Percentiles rank a stretch among this genome's conserved stretches.
Evolutionary conservation across 1,140 invertebrate species (phyloP).

Genomic region (Drosophila kikkawai): DNA sequence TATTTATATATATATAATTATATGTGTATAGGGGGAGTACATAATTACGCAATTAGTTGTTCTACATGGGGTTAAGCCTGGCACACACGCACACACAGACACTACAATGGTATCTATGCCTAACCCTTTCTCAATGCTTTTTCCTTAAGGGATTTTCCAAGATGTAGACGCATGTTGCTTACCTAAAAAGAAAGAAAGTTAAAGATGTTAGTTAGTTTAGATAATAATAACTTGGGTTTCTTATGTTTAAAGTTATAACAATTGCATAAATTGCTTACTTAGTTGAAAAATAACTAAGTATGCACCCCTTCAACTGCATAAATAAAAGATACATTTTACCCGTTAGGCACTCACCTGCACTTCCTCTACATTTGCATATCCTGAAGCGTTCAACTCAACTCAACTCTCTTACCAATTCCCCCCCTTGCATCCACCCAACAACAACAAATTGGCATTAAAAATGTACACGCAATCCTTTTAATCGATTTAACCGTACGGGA

Average conservation of each 20-base stretch:
- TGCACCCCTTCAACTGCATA: background rate
- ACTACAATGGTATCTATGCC: constrained; percentile 5
- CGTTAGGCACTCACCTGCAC: constrained; percentile 16
- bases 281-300: background rate
- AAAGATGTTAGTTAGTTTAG: background rate
- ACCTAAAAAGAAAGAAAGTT: constrained; percentile 49
- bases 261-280: background rate
- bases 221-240: background rate
- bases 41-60: constrained; percentile 40
- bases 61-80: constrained; percentile 39
- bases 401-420: constrained; percentile 15
- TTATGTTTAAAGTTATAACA: background rate
- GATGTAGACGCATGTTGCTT: constrained; percentile 38
- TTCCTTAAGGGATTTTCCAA: background rate
- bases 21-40: constrained; percentile 16
- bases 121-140: constrained; percentile 8
- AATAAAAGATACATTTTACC: background rate
- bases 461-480: constrained; percentile 66
- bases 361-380: constrained; percentile 37
- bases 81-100: constrained; percentile 42
- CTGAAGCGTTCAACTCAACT: constrained; percentile 14
- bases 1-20: constrained; percentile 12
- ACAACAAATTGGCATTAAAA: constrained; percentile 63
- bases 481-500: constrained; percentile 53
- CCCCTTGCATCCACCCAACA: constrained; percentile 4